These are phyloP conservation scores for Apodemus speciosus DNA, from an alignment of 2,113 vertebrate species.

Conservation along the genomic window DNA sequence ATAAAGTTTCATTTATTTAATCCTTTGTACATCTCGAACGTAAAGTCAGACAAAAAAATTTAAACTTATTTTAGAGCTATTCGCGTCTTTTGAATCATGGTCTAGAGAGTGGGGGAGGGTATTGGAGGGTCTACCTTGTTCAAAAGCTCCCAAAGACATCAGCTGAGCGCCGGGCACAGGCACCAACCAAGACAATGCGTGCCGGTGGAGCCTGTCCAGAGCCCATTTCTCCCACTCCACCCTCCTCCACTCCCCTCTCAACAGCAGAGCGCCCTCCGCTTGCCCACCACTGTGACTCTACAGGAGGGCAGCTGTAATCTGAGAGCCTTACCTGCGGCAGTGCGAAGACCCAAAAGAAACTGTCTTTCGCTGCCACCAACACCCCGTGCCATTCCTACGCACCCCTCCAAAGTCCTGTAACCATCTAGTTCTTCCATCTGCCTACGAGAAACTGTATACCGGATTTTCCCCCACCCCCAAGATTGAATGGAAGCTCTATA, in stretches of 20 bases:
- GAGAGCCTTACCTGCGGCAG: constrained; percentile 85
- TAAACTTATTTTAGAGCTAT: constrained; percentile 78
- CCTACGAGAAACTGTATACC: constrained; percentile 72
- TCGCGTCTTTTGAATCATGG: constrained; percentile 64
- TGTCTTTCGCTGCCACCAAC: constrained; percentile 65
- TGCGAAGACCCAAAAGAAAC: constrained; percentile 70
- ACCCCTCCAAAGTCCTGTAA: constrained; percentile 76
- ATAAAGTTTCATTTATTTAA: constrained; percentile 88
- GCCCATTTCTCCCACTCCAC: constrained; percentile 77
- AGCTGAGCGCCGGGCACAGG: constrained; percentile 32
- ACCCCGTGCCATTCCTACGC: constrained; percentile 69
- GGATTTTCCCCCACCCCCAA: constrained; percentile 58
- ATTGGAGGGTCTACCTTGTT: constrained; percentile 36
- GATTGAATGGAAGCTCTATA: constrained; percentile 81
- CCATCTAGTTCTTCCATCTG: constrained; percentile 81
- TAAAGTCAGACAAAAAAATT: constrained; percentile 81
- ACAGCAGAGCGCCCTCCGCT: constrained; percentile 76
- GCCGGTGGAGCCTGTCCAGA: constrained; percentile 81
- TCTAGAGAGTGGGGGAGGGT: neutral
- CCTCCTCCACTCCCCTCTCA: constrained; percentile 64
- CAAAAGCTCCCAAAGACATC: constrained; percentile 42
- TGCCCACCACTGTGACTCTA: constrained; percentile 71
- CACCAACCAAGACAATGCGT: constrained; percentile 64
- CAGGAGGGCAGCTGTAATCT: constrained; percentile 74
- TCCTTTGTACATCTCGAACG: constrained; percentile 81